These are phyloP conservation scores for Campoplex nolae DNA, from an alignment of 2,888 invertebrate genomes.

Conservation along the genomic window DNA sequence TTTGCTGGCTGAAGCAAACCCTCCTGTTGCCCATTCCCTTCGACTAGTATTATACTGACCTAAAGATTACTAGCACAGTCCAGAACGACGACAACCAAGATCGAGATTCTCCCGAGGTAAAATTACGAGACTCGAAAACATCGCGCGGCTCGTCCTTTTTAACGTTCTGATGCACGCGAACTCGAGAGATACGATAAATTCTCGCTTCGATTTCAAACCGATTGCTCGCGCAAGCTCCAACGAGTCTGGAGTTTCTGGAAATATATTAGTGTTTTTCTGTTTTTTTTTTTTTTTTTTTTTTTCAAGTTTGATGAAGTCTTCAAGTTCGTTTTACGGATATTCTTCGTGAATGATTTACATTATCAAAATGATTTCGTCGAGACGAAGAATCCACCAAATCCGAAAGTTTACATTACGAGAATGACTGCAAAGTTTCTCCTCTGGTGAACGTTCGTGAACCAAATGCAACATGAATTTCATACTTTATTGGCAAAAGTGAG, in stretches of 20 bases:
- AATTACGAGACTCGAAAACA: slow-evolving; percentile 22
- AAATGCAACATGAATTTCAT: slow-evolving; percentile 34
- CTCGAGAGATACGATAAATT: neutral
- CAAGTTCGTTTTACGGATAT: neutral
- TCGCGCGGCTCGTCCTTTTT: slow-evolving; percentile 1
- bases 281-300: neutral
- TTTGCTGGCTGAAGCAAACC: slow-evolving; percentile 39
- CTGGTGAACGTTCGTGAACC: neutral
- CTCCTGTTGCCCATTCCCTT: slow-evolving; percentile 62
- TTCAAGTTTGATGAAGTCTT: neutral
- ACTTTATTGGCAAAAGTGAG: slow-evolving; percentile 49
- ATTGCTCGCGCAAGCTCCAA: neutral
- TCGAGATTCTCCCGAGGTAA: neutral
- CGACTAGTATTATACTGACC: slow-evolving; percentile 78
- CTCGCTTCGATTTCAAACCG: neutral
- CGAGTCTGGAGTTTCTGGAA: neutral
- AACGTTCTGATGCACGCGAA: slow-evolving; percentile 1
- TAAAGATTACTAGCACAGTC: slow-evolving; percentile 75
- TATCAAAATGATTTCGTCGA: neutral
- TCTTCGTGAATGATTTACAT: neutral
- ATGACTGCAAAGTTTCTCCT: neutral
- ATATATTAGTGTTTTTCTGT: no score
- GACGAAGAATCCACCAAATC: neutral
- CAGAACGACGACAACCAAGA: slow-evolving; percentile 39
- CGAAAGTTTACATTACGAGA: neutral